phyloP scores from a whole-genome alignment of 1,140 invertebrate genomes.

The Drosophila repletoides region DNA sequence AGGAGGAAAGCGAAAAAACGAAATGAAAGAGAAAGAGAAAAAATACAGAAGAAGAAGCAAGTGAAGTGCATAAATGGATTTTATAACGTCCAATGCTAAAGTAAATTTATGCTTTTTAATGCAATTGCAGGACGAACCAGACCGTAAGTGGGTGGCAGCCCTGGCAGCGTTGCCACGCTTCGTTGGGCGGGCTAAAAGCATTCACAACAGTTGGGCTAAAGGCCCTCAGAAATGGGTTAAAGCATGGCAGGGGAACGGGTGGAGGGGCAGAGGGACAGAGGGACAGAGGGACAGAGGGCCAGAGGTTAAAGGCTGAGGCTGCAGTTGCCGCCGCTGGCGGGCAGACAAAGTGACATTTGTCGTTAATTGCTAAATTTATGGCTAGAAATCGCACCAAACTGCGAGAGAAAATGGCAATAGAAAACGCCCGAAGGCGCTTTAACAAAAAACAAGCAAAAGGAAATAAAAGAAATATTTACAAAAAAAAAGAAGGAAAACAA shows the following conservation, averaged over 20 bases:
- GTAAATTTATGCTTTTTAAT: constrained; percentile 81
- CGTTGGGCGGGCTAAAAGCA: constrained; percentile 63
- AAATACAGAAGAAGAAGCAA: constrained; percentile 46
- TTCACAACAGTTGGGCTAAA: too few species aligned
- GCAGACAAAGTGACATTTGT: constrained; percentile 80
- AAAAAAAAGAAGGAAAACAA: constrained; percentile 22
- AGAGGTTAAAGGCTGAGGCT: neutral
- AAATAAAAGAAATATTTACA: constrained; percentile 33
- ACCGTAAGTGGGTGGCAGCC: constrained; percentile 65
- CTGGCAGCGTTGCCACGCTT: constrained; percentile 47
- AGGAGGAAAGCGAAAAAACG: constrained; percentile 23
- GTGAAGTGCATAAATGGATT: constrained; percentile 81
- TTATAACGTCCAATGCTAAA: constrained; percentile 79
- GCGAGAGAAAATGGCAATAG: neutral
- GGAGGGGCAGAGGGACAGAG: neutral
- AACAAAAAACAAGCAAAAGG: constrained; percentile 11
- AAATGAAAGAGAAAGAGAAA: neutral
- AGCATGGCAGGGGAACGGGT: too few species aligned
- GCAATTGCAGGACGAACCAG: constrained; percentile 77
- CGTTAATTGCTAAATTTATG: constrained; percentile 80
- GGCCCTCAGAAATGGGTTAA: too few species aligned
- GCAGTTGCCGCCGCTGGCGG: constrained; percentile 35
- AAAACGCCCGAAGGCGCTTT: constrained; percentile 18
- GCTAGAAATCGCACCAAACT: constrained; percentile 54
- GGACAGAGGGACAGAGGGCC: neutral